These are phyloP conservation scores for Ichneumoninae sp. DNA, from an alignment of 2,888 invertebrate species.

Conservation along the genomic window DNA sequence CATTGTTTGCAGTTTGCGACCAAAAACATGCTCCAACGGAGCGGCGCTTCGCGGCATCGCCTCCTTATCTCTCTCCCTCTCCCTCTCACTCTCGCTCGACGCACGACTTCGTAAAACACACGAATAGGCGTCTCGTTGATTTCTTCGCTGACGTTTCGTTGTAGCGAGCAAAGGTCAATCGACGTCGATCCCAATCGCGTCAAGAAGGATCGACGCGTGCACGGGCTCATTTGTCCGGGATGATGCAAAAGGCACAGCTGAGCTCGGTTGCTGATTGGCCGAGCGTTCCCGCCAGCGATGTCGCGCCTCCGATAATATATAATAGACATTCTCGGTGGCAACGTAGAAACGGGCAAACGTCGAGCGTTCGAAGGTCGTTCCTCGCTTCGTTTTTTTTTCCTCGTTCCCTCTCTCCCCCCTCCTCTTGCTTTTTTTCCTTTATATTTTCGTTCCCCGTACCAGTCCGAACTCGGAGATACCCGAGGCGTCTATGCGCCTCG, in stretches of 20 bases:
- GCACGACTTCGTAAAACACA: neutral
- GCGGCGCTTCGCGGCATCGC: neutral
- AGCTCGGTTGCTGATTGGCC: neutral
- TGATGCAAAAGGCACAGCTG: slow-evolving; percentile 37
- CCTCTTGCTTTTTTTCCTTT: neutral
- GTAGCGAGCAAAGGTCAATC: slow-evolving; percentile 59
- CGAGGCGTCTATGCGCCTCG: slow-evolving; percentile 12
- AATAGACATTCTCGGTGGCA: slow-evolving; percentile 23
- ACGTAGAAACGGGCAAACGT: slow-evolving; percentile 46
- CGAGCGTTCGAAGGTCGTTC: slow-evolving; percentile 70
- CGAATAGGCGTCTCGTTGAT: slow-evolving; percentile 8
- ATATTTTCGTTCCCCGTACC: neutral
- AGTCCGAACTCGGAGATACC: neutral
- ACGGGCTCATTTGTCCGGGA: slow-evolving; percentile 15
- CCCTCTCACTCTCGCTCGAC: neutral
- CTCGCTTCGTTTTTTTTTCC: slow-evolving; percentile 37
- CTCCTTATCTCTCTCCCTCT: neutral
- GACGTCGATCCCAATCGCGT: slow-evolving; percentile 45
- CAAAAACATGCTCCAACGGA: neutral
- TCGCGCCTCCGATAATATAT: slow-evolving; percentile 42
- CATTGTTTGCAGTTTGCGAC: neutral
- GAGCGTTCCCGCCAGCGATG: neutral
- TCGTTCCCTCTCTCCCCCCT: slow-evolving; percentile 8
- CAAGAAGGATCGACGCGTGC: slow-evolving; percentile 13
- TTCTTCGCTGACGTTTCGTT: slow-evolving; percentile 42